phyloP scores from a whole-genome alignment of 2,113 vertebrate genomes.

The Fulmarus glacialis region DNA sequence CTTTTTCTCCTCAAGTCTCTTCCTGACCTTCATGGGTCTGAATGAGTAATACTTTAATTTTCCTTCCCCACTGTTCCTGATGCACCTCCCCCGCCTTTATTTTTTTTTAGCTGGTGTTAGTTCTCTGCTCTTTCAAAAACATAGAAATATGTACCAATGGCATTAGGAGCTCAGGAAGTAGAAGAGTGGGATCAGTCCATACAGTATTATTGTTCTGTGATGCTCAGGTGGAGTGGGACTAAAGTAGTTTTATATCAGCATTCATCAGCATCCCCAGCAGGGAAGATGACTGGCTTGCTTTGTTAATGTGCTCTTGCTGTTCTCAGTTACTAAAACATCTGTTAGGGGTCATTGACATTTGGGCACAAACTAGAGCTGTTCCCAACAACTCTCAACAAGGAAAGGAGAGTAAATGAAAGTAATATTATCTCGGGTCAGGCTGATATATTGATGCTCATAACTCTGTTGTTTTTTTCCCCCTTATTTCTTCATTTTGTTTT shows the following conservation, averaged over 20 bases:
- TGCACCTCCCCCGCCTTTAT: fast-evolving
- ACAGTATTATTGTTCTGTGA: neutral
- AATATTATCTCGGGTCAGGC: neutral
- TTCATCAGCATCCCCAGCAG: neutral
- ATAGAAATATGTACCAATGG: neutral
- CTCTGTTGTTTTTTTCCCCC: fast-evolving
- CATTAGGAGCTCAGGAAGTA: neutral
- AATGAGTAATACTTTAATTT: neutral
- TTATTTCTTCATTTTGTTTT: neutral
- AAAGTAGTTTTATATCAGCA: neutral
- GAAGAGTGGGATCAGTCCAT: neutral
- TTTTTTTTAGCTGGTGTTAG: neutral
- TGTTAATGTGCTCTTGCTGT: neutral
- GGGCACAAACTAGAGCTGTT: neutral
- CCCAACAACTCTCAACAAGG: neutral
- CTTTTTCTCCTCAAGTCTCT: neutral
- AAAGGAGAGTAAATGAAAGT: neutral
- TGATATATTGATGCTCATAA: neutral
- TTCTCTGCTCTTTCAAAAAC: neutral
- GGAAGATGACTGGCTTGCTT: neutral
- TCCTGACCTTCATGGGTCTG: neutral
- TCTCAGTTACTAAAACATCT: neutral
- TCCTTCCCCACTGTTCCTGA: neutral
- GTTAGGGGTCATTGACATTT: neutral
- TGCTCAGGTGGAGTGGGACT: neutral